phyloP scores from a whole-genome alignment of 2,888 invertebrate genomes.

The Drosophila eohydei region DNA sequence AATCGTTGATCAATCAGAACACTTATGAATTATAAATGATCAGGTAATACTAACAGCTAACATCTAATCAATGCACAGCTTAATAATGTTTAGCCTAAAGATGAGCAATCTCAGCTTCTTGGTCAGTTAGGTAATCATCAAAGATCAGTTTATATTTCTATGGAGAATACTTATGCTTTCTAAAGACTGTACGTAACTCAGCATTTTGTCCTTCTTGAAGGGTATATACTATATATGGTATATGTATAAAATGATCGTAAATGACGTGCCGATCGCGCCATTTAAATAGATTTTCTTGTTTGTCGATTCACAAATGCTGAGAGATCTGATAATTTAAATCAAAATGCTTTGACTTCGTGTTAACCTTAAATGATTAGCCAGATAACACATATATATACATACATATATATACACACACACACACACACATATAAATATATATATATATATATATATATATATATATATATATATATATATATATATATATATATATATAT shows the following conservation, averaged over 20 bases:
- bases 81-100: background rate
- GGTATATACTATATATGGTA: slow-evolving; percentile 10
- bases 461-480: background rate
- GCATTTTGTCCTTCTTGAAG: slow-evolving; percentile 33
- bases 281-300: background rate
- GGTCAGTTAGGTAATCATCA: background rate
- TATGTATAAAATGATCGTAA: background rate
- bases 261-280: slow-evolving; percentile 3
- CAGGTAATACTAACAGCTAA: background rate
- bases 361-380: slow-evolving; percentile 19
- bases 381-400: background rate
- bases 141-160: background rate
- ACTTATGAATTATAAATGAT: background rate
- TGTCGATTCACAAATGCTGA: slow-evolving; percentile 7
- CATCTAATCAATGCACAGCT: background rate
- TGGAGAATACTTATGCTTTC: background rate
- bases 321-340: slow-evolving; percentile 20
- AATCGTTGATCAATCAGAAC: background rate
- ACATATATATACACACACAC: background rate
- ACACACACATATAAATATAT: too few species aligned
- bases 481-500: background rate
- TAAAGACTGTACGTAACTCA: background rate
- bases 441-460: background rate
- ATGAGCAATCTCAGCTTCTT: background rate
- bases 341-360: slow-evolving; percentile 9